Conservation (phyloP, 1,140 invertebrate species). For the Octopus bimaculoides region DNA sequence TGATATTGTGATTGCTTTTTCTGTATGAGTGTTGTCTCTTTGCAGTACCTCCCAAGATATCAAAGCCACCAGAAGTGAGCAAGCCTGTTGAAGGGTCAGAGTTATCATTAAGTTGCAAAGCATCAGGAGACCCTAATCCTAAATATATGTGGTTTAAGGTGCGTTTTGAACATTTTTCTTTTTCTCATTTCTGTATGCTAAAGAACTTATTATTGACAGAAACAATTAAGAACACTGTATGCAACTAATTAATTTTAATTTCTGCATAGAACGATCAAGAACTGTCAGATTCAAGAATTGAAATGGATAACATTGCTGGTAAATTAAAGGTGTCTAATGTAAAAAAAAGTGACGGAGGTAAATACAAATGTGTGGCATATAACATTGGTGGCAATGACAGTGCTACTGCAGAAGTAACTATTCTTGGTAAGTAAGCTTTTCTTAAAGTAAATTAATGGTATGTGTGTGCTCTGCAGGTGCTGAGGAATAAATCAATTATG, state of each 20-base stretch:
- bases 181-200: too few relatives aligned
- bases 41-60: conserved; percentile 1
- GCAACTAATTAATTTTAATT: not conserved
- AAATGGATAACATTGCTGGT: not conserved
- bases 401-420: not conserved
- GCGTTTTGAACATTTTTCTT: not conserved
- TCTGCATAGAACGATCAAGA: not conserved
- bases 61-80: not conserved
- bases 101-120: not conserved
- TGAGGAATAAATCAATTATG: too few relatives aligned
- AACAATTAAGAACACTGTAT: too few relatives aligned
- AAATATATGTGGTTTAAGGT: not conserved
- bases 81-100: not conserved
- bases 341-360: not conserved
- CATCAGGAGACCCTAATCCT: not conserved
- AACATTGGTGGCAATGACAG: not conserved
- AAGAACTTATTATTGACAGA: too few relatives aligned
- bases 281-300: not conserved
- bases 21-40: not conserved
- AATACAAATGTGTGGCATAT: not conserved
- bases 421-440: not conserved
- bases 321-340: not conserved
- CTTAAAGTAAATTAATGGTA: not conserved
- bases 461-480: too few relatives aligned
- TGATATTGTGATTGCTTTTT: too few relatives aligned